Evolutionary conservation across 2,888 invertebrate genomes (phyloP).

Genomic region (Drosophila falleni): DNA sequence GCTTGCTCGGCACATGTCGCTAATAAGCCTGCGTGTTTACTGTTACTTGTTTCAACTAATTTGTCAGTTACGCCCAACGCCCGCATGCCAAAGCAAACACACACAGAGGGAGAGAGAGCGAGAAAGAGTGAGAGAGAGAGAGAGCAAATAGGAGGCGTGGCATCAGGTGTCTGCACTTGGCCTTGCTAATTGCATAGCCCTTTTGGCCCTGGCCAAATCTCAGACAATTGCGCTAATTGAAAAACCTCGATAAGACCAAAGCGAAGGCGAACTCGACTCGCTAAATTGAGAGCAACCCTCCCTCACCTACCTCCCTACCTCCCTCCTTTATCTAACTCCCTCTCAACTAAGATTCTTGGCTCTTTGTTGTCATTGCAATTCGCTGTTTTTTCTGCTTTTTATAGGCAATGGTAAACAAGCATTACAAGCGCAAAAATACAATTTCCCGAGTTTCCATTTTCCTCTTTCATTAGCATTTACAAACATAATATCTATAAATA

Average conservation of each 20-base stretch:
- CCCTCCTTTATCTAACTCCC: no score
- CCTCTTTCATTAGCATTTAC: slow-evolving; percentile 9
- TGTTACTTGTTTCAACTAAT: slow-evolving; percentile 78
- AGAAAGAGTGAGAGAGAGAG: not conserved
- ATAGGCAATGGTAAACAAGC: slow-evolving; percentile 28
- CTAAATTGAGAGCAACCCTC: slow-evolving; percentile 17
- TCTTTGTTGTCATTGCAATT: slow-evolving; percentile 27
- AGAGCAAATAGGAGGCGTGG: slow-evolving; percentile 39
- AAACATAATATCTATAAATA: not conserved
- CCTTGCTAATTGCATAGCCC: slow-evolving; percentile 72
- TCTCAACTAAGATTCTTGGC: not conserved
- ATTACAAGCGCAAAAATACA: slow-evolving; percentile 7
- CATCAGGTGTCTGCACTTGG: slow-evolving; percentile 78
- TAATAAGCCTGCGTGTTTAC: slow-evolving; percentile 79
- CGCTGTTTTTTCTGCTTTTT: slow-evolving; percentile 15
- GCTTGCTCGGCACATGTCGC: slow-evolving; percentile 66
- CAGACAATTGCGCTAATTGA: slow-evolving; percentile 77
- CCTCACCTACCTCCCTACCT: no score
- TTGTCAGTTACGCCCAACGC: slow-evolving; percentile 74
- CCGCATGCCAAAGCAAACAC: slow-evolving; percentile 69
- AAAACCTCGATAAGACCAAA: slow-evolving; percentile 75
- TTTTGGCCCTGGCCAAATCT: slow-evolving; percentile 73
- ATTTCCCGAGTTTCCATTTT: not conserved
- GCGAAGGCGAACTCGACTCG: slow-evolving; percentile 14
- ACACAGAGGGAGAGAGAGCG: not conserved